Evolutionary conservation across 2,888 invertebrate species (phyloP).

Genomic region (Aquatica leii): DNA sequence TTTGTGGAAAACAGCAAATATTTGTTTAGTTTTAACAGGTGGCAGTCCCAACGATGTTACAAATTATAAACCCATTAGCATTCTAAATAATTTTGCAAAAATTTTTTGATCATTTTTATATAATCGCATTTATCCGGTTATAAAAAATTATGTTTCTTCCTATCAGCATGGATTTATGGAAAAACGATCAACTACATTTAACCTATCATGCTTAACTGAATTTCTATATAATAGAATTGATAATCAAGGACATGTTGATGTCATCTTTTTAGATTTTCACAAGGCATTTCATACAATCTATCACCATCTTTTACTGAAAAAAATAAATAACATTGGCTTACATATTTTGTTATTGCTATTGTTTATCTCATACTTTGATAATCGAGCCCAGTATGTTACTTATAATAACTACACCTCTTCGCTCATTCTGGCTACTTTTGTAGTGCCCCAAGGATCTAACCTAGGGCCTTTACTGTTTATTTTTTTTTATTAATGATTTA

Average conservation of each 20-base stretch:
- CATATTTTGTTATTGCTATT: neutral
- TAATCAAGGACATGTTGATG: neutral
- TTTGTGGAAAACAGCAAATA: neutral
- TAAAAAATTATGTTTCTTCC: neutral
- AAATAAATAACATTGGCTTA: neutral
- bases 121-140: neutral
- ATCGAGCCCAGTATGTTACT: neutral
- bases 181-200: neutral
- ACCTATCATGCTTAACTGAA: neutral
- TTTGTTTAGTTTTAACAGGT: neutral
- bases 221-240: neutral
- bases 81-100: slow-evolving; percentile 1
- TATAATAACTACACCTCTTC: neutral
- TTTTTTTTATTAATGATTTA: slow-evolving; percentile 7
- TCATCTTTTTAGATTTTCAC: neutral
- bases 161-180: slow-evolving; percentile 11
- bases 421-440: neutral
- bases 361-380: neutral
- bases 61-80: neutral
- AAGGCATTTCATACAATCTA: slow-evolving; percentile 13
- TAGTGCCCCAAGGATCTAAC: slow-evolving; percentile 10
- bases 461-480: slow-evolving; percentile 5
- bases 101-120: neutral
- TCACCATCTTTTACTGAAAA: neutral
- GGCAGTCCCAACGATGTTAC: neutral